Conservation (phyloP, 1,140 invertebrate genomes). For the Calliopsis andreniformis region DNA sequence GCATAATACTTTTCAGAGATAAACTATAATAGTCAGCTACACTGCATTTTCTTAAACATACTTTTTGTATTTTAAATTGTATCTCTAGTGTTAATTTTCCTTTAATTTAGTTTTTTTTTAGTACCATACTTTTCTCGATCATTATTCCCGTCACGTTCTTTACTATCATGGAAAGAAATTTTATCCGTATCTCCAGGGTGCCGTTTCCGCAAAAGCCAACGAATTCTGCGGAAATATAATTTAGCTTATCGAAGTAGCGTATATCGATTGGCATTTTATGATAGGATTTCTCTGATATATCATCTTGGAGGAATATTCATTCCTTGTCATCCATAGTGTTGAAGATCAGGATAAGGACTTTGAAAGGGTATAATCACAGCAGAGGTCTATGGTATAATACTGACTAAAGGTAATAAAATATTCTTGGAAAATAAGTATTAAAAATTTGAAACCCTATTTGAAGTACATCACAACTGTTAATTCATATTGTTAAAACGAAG, state of each 20-base stretch:
- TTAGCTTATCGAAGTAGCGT: background rate
- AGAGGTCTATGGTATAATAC: too few species aligned
- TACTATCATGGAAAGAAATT: background rate
- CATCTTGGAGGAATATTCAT: background rate
- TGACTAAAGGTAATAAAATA: too few species aligned
- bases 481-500: too few species aligned
- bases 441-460: too few species aligned
- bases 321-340: background rate
- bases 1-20: too few species aligned
- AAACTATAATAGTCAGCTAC: too few species aligned
- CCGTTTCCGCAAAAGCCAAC: background rate
- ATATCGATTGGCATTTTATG: background rate
- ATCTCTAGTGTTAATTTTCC: background rate
- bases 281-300: background rate
- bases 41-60: too few species aligned
- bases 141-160: background rate
- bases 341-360: too few species aligned
- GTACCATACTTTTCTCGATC: background rate
- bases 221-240: background rate
- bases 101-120: background rate
- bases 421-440: too few species aligned
- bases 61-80: too few species aligned
- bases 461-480: too few species aligned
- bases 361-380: too few species aligned
- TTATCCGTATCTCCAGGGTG: background rate